Base-by-base conservation (phyloP, 2,888 invertebrate genomes). In the Apamea epomidion region DNA sequence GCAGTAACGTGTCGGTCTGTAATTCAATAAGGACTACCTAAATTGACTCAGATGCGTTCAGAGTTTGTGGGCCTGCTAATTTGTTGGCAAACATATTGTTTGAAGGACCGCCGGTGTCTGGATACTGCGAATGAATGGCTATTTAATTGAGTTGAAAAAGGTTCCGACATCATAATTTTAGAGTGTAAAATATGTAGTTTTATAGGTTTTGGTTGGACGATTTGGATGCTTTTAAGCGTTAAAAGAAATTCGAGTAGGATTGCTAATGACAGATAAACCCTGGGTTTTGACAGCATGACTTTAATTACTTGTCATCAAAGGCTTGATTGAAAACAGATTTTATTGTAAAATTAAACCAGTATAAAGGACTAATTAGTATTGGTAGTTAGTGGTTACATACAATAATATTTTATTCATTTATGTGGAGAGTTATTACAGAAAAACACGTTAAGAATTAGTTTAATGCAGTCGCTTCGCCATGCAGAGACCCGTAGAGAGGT, bases 21-120 rank as follows among this genome's bases (percentile, higher is more conserved):
- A 96, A 96, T 96, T 96, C 95, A 96, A 96, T 96, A 96, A 96
- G 95, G 95, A 93, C 94, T 94, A 93, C 95, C 95, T 93, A 96
- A 96, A 96, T 96, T 96, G 95, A 95, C 94, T 96, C 94, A 93
- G 95, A 96, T 96, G 95, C 93, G 94, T 92, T 92, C 91, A 89
- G 93, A 94, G 95, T 95, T 94, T 95, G 95, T 92, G 95, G 94
- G 78, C 89, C 91, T 90, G 92, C 94, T 95, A 96, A 96, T 96
- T 96, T 95, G 95, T 94, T 95, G 89, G 94, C 93, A 95, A 96
- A 96, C 95, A 95, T 95, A 95, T 95, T 95, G 94, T 94, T 94
- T 93, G 95, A 94, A 91, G 92, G 93, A 91, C 83, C 78, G 83
- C 86, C 83, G 74, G 71, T 73, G 80, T 83, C 82, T 81, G 81